Evolutionary conservation across 2,113 vertebrate genomes (phyloP).

Genomic region (Gnathonemus longibarbis): DNA sequence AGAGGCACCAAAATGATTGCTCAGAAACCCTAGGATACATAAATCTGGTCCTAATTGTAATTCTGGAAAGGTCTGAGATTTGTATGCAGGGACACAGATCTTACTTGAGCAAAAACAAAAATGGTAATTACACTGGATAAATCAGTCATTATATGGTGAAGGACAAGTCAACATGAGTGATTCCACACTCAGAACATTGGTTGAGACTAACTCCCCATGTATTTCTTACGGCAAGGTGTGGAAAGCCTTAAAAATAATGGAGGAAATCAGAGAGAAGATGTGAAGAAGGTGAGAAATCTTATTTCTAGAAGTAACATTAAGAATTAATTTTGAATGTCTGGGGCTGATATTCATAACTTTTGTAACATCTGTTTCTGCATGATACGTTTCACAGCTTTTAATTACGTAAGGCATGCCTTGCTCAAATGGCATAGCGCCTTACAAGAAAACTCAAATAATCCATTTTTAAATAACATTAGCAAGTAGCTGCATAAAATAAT

Average conservation of each 20-base stretch:
- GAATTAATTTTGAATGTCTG: not conserved
- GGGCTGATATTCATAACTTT: not conserved
- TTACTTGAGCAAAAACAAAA: constrained; percentile 4
- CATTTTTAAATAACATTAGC: not conserved
- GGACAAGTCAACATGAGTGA: not conserved
- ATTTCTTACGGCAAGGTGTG: not conserved
- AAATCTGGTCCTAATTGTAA: constrained; percentile 9
- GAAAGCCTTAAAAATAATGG: not conserved
- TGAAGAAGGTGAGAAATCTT: not conserved
- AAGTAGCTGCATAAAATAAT: not conserved
- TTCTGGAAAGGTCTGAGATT: not conserved
- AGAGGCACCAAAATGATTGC: not conserved
- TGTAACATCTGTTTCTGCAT: not conserved
- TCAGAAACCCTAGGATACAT: not conserved
- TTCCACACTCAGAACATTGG: not conserved
- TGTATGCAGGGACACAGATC: not conserved
- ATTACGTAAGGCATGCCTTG: not conserved
- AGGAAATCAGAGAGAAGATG: not conserved
- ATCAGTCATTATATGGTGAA: not conserved
- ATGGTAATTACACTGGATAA: not conserved
- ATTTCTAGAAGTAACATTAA: not conserved
- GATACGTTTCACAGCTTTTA: not conserved
- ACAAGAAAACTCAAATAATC: not conserved
- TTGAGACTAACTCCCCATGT: not conserved
- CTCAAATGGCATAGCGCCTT: not conserved